Conservation (phyloP, 64 coral and sea anemone genomes). For the Stichodactyla mertensii region DNA sequence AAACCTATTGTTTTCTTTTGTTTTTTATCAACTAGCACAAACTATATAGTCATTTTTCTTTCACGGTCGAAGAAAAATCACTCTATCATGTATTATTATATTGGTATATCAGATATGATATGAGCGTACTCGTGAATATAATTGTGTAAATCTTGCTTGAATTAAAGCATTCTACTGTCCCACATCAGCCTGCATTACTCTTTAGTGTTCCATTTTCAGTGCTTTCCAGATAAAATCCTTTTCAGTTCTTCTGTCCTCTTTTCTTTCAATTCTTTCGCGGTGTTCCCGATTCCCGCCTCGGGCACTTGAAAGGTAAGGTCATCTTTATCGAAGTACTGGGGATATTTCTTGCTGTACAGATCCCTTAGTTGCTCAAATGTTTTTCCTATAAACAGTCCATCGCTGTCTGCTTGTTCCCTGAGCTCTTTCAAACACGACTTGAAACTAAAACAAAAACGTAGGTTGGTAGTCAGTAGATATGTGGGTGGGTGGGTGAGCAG, state of each 20-base stretch:
- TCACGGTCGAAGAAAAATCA: no score
- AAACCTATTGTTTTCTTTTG: no score
- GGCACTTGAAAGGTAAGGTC: conserved; percentile 40
- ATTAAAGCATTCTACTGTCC: not conserved
- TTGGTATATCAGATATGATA: no score
- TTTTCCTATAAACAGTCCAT: conserved; percentile 64
- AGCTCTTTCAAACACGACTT: conserved; percentile 61
- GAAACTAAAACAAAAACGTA: conserved; percentile 38
- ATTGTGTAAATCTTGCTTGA: no score
- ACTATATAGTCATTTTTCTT: no score
- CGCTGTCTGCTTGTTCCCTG: conserved; percentile 76
- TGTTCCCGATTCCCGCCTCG: conserved; percentile 10
- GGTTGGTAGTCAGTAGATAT: not conserved
- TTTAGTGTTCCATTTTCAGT: not conserved
- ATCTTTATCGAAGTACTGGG: conserved; percentile 44
- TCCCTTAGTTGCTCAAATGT: conserved; percentile 73
- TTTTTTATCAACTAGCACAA: no score
- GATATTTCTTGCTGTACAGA: conserved; percentile 33
- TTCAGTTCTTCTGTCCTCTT: conserved; percentile 4
- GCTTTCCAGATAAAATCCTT: not conserved
- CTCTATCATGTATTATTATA: no score
- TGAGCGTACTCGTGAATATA: no score
- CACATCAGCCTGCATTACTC: not conserved
- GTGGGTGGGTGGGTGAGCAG: no score
- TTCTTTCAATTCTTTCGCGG: conserved; percentile 28